These are phyloP conservation scores for Danio choprae DNA, from an alignment of 2,797 vertebrate genomes.

Conservation along the genomic window DNA sequence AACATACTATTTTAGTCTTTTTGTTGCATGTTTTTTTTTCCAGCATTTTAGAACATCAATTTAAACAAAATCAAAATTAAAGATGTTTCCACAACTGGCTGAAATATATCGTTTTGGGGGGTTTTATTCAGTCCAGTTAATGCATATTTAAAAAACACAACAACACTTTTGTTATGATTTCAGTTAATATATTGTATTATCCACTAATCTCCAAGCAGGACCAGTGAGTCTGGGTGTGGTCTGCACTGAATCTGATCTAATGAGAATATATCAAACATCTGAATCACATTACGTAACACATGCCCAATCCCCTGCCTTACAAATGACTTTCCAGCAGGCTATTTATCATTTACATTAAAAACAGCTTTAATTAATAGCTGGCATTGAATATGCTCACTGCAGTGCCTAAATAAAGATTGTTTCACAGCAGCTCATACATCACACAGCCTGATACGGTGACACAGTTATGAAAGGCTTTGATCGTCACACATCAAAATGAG, in stretches of 20 bases:
- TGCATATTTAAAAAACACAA: too few relatives aligned
- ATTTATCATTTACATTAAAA: conserved; percentile 57
- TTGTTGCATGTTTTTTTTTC: too few relatives aligned
- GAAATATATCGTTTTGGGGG: too few relatives aligned
- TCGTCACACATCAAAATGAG: conserved; percentile 29
- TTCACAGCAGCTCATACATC: conserved; percentile 37
- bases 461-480: conserved; percentile 41
- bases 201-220: not conserved
- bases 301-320: conserved; percentile 10
- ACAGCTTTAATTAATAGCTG: conserved; percentile 54
- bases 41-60: too few relatives aligned
- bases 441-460: conserved; percentile 12
- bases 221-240: conserved; percentile 17
- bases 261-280: not conserved
- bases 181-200: too few relatives aligned
- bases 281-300: not conserved
- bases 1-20: too few relatives aligned
- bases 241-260: conserved; percentile 6
- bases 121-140: too few relatives aligned
- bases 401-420: conserved; percentile 29
- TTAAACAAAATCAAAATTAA: too few relatives aligned
- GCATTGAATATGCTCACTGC: conserved; percentile 46
- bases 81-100: too few relatives aligned
- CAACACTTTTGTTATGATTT: too few relatives aligned
- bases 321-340: conserved; percentile 39